phyloP scores from a whole-genome alignment of 2,888 invertebrate genomes.

The Nomada ruficornis region DNA sequence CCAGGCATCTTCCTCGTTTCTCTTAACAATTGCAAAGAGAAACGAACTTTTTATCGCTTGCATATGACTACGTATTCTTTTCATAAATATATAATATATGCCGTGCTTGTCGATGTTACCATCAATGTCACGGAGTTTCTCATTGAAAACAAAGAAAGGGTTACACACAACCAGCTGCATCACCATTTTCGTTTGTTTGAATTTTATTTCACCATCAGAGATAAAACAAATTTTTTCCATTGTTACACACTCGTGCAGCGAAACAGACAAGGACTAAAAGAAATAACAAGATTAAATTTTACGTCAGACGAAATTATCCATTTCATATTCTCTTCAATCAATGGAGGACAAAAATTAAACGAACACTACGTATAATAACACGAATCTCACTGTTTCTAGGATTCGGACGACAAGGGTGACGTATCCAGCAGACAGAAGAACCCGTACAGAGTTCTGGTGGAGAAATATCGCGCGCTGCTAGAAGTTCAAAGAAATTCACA shows the following conservation, averaged over 20 bases:
- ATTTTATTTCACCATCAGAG: background rate
- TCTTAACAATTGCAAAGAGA: too few species aligned
- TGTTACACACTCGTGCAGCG: background rate
- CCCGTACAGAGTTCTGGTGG: conserved; percentile 92
- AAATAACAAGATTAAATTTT: too few species aligned
- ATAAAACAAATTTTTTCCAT: background rate
- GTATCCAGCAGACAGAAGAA: conserved; percentile 83
- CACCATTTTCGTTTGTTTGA: background rate
- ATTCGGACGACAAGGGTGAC: conserved; percentile 73
- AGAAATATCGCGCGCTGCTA: conserved; percentile 93
- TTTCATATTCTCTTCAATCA: too few species aligned
- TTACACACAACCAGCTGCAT: conserved; percentile 11
- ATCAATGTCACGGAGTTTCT: too few species aligned
- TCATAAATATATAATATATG: background rate
- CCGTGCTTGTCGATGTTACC: too few species aligned
- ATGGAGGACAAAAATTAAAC: too few species aligned
- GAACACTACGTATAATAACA: background rate
- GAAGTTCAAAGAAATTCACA: conserved; percentile 88
- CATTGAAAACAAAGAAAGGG: too few species aligned
- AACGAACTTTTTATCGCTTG: too few species aligned
- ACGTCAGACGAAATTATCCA: too few species aligned
- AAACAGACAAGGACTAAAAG: background rate
- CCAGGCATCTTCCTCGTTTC: background rate
- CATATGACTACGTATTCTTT: too few species aligned
- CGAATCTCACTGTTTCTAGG: conserved; percentile 73